These are phyloP conservation scores for Aricia artaxerxes DNA, from an alignment of 2,888 invertebrate species.

Conservation along the genomic window DNA sequence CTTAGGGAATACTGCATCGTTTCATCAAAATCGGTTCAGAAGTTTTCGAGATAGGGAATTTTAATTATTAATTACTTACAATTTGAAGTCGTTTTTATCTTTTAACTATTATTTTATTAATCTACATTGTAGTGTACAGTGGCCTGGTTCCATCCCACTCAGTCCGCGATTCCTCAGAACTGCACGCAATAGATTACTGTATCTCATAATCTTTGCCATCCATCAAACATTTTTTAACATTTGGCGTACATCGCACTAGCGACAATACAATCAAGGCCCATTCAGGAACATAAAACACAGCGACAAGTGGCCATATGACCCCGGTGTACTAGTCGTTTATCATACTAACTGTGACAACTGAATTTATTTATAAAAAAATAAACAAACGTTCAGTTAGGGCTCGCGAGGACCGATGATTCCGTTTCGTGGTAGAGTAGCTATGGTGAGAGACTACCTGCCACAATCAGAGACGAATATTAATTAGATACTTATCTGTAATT, in stretches of 20 bases:
- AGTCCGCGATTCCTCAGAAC: no score
- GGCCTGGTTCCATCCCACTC: no score
- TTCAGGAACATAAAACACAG: constrained; percentile 47
- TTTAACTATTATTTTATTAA: no score
- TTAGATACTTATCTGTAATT: no score
- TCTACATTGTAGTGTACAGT: no score
- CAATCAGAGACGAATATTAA: no score
- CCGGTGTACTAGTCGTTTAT: constrained; percentile 73
- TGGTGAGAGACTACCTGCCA: no score
- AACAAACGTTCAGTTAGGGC: constrained; percentile 67
- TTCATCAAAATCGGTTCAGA: no score
- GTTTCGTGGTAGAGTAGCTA: constrained; percentile 42
- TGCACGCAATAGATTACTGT: background rate
- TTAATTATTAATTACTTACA: no score
- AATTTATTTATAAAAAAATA: constrained; percentile 78
- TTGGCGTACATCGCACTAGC: constrained; percentile 34
- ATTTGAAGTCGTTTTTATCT: no score
- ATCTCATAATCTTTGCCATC: background rate
- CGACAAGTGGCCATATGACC: constrained; percentile 77
- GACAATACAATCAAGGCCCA: constrained; percentile 40
- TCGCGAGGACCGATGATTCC: constrained; percentile 58
- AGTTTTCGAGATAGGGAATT: no score
- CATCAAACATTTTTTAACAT: constrained; percentile 13
- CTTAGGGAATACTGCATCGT: no score
- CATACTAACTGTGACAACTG: constrained; percentile 76